Percentiles rank a stretch among this genome's conserved stretches.
Conservation (phyloP, 2,888 invertebrate species). For the Coenonympha arcania region DNA sequence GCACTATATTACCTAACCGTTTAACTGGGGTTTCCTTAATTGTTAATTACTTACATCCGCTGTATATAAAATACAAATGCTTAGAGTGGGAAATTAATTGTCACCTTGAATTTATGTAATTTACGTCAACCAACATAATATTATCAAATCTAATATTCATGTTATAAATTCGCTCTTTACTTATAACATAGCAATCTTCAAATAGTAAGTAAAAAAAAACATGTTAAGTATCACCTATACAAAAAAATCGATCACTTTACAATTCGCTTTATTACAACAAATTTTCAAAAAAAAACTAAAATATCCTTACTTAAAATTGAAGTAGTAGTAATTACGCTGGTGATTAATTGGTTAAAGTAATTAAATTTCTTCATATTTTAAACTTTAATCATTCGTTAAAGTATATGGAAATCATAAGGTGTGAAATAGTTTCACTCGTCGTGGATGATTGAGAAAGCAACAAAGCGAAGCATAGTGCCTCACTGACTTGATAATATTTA, state of each 20-base stretch:
- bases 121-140: neutral
- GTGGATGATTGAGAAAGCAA: neutral
- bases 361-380: too few relatives aligned
- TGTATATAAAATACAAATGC: slow-evolving; percentile 4
- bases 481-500: neutral
- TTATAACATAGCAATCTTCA: too few relatives aligned
- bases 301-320: too few relatives aligned
- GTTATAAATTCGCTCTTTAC: too few relatives aligned
- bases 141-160: too few relatives aligned
- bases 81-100: neutral
- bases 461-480: neutral
- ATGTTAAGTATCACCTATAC: too few relatives aligned
- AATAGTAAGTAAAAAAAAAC: too few relatives aligned
- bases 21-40: slow-evolving; percentile 6
- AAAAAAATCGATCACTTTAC: too few relatives aligned
- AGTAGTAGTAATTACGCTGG: too few relatives aligned
- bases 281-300: too few relatives aligned
- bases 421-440: neutral
- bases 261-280: too few relatives aligned
- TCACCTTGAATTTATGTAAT: slow-evolving; percentile 2
- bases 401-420: neutral
- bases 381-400: too few relatives aligned
- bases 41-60: slow-evolving; percentile 9
- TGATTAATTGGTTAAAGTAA: neutral
- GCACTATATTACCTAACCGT: neutral